Evolutionary conservation across 2,113 vertebrate species (phyloP).

Genomic region (Carassius auratus): DNA sequence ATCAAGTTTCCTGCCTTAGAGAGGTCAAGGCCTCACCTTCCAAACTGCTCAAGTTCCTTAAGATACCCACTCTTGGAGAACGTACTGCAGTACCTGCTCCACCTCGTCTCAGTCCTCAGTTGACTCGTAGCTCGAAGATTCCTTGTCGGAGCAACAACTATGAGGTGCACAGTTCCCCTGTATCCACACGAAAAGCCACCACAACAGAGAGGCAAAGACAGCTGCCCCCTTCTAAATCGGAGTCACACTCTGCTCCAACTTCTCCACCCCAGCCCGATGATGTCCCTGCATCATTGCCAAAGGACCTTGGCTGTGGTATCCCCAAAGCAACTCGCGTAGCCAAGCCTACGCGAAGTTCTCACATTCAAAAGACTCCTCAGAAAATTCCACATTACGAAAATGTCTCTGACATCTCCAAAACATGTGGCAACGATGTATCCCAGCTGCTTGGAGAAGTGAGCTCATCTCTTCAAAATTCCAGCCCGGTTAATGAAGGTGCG

Average conservation of each 20-base stretch:
- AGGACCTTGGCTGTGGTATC: constrained; percentile 71
- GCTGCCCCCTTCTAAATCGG: constrained; percentile 70
- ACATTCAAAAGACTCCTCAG: constrained; percentile 61
- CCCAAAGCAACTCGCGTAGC: constrained; percentile 64
- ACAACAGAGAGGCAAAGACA: constrained; percentile 75
- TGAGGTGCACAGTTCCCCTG: constrained; percentile 85
- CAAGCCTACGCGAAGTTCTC: constrained; percentile 57
- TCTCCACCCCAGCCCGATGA: constrained; percentile 76
- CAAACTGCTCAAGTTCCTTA: constrained; percentile 88
- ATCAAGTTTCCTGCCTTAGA: constrained; percentile 64
- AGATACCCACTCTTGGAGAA: constrained; percentile 82
- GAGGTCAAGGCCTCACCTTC: constrained; percentile 69
- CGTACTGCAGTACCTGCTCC: constrained; percentile 73
- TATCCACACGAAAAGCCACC: constrained; percentile 77
- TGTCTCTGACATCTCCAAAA: constrained; percentile 62
- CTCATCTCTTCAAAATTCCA: constrained; percentile 65
- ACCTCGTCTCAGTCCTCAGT: constrained; percentile 87
- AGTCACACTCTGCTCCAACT: constrained; percentile 78
- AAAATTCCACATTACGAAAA: constrained; percentile 78
- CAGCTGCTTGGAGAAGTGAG: constrained; percentile 68
- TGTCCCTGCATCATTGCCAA: constrained; percentile 59
- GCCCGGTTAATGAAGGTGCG: constrained; percentile 61
- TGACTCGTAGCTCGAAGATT: constrained; percentile 87
- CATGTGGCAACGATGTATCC: constrained; percentile 50
- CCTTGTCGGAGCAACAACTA: constrained; percentile 89